Conservation (phyloP, 2,888 invertebrate genomes). For the Brenthis ino region DNA sequence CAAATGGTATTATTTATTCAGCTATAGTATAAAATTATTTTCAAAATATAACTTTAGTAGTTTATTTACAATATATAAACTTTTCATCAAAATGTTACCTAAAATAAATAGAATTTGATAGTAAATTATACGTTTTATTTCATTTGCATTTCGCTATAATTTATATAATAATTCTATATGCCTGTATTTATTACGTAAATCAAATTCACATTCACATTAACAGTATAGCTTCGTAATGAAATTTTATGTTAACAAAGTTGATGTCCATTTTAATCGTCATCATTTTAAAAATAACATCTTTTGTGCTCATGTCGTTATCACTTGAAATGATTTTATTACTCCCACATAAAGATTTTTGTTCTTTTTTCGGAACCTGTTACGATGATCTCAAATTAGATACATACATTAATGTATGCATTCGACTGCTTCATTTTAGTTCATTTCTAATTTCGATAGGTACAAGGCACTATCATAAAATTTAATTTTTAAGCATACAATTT, state of each 20-base stretch:
- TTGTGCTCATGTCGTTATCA: slow-evolving; percentile 7
- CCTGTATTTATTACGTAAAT: neutral
- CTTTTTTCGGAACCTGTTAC: slow-evolving; percentile 30
- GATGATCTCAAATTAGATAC: slow-evolving; percentile 18
- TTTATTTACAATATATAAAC: too few species aligned
- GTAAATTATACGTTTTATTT: neutral
- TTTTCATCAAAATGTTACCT: too few species aligned
- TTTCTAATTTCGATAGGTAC: slow-evolving; percentile 8
- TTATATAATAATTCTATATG: neutral
- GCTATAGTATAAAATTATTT: too few species aligned
- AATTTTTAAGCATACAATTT: neutral
- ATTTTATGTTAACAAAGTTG: neutral
- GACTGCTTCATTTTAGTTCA: slow-evolving; percentile 19
- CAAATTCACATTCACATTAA: too few species aligned
- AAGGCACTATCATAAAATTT: neutral
- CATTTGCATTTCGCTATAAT: neutral
- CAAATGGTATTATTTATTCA: too few species aligned
- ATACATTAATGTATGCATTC: slow-evolving; percentile 10
- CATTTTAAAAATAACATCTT: neutral
- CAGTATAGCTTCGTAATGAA: neutral
- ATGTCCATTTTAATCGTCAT: neutral
- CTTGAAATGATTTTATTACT: slow-evolving; percentile 16
- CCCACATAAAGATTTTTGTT: slow-evolving; percentile 18
- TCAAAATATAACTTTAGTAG: too few species aligned
- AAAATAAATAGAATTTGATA: too few species aligned